Evolutionary conservation across 1,140 invertebrate species (phyloP).

Genomic region (Penaeus chinensis): DNA sequence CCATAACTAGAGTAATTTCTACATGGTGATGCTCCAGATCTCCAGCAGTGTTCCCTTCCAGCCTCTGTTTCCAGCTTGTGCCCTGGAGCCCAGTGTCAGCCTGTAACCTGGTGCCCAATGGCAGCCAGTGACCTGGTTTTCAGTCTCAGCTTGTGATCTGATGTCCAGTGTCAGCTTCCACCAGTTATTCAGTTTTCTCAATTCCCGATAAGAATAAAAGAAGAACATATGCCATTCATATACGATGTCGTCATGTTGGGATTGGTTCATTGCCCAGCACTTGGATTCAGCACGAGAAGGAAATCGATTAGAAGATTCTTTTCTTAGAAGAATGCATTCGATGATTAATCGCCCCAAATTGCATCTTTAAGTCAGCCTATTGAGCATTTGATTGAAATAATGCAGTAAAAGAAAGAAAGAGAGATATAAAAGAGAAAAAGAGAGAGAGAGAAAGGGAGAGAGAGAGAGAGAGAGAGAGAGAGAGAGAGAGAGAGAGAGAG

Average conservation of each 20-base stretch:
- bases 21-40: too few relatives aligned
- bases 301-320: not conserved
- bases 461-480: not conserved
- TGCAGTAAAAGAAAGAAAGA: not conserved
- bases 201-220: slow-evolving; percentile 33
- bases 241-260: too few relatives aligned
- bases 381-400: slow-evolving; percentile 5
- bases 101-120: too few relatives aligned
- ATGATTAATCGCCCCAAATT: not conserved
- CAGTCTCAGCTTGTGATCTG: not conserved
- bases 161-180: slow-evolving; percentile 17
- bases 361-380: not conserved
- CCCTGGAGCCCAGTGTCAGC: too few relatives aligned
- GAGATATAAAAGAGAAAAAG: not conserved
- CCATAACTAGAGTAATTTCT: too few relatives aligned
- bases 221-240: slow-evolving; percentile 3
- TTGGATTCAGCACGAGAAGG: too few relatives aligned
- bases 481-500: not conserved
- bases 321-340: slow-evolving; percentile 18
- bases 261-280: too few relatives aligned
- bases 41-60: too few relatives aligned
- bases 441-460: too few relatives aligned
- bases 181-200: slow-evolving; percentile 55
- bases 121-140: not conserved
- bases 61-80: too few relatives aligned